Percentiles rank a stretch among this genome's conserved stretches.
Evolutionary conservation across 2,888 invertebrate species (phyloP).

Genomic region (Cyaniris semiargus): DNA sequence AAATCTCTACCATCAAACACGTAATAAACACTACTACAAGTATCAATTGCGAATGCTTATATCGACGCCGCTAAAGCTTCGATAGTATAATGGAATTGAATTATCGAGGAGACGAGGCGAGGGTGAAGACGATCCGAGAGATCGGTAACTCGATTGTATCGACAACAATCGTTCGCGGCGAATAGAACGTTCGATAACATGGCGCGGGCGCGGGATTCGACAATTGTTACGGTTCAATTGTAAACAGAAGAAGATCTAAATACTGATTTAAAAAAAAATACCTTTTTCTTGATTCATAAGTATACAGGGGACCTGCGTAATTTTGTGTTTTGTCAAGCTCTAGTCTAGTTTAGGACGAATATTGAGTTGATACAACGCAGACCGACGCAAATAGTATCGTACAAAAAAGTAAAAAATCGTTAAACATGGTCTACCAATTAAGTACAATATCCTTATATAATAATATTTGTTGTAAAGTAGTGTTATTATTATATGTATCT

Average conservation of each 20-base stretch:
- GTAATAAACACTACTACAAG: not conserved
- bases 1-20: not conserved
- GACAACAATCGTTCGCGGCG: conserved; percentile 65
- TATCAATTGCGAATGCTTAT: conserved; percentile 20
- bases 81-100: conserved; percentile 77
- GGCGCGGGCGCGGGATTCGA: conserved; percentile 47
- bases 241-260: conserved; percentile 32
- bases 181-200: conserved; percentile 44
- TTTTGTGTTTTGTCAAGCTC: too few relatives aligned
- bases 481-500: too few relatives aligned
- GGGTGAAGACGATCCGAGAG: conserved; percentile 49
- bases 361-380: too few relatives aligned
- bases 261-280: not conserved
- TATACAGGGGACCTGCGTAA: too few relatives aligned
- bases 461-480: too few relatives aligned
- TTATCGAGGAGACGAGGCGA: conserved; percentile 74
- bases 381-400: too few relatives aligned
- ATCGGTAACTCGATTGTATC: conserved; percentile 76
- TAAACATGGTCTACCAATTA: too few relatives aligned
- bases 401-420: too few relatives aligned
- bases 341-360: too few relatives aligned
- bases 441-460: too few relatives aligned
- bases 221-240: conserved; percentile 55
- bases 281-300: too few relatives aligned
- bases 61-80: conserved; percentile 51